phyloP scores from a whole-genome alignment of 2,113 vertebrate genomes.

The Anser brachyrhynchus region DNA sequence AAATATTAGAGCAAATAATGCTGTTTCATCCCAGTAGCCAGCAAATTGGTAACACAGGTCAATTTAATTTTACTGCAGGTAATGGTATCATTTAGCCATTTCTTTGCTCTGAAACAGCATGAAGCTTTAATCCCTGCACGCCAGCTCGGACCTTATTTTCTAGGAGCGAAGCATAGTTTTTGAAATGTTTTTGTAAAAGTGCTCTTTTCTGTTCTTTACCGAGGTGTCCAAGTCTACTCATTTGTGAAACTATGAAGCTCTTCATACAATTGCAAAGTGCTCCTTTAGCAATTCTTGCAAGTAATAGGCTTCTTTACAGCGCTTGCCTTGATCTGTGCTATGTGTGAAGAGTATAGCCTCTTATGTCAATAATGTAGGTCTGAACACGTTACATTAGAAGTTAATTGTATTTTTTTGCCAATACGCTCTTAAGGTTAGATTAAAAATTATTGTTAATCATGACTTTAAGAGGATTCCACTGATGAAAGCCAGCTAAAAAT shows the following conservation, averaged over 20 bases:
- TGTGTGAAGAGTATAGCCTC: background rate
- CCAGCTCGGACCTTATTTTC: background rate
- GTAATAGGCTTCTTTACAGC: background rate
- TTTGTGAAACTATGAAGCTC: background rate
- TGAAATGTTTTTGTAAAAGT: background rate
- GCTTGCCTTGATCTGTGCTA: background rate
- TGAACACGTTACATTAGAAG: background rate
- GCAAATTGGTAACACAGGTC: background rate
- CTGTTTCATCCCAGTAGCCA: background rate
- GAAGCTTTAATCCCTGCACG: background rate
- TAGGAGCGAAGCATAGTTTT: background rate
- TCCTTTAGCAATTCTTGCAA: background rate
- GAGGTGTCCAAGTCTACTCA: background rate
- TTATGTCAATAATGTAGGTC: background rate
- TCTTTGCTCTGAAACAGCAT: background rate
- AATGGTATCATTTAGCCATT: background rate
- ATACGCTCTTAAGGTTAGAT: background rate
- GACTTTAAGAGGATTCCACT: background rate
- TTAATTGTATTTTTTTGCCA: background rate
- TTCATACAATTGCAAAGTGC: background rate
- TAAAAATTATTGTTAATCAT: background rate
- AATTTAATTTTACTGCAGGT: conserved; percentile 34
- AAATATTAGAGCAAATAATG: conserved; percentile 5
- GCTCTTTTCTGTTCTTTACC: background rate
- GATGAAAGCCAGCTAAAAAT: background rate